Evolutionary conservation across 2,888 invertebrate genomes (phyloP).

Genomic region (Meiosimyza platycephala): DNA sequence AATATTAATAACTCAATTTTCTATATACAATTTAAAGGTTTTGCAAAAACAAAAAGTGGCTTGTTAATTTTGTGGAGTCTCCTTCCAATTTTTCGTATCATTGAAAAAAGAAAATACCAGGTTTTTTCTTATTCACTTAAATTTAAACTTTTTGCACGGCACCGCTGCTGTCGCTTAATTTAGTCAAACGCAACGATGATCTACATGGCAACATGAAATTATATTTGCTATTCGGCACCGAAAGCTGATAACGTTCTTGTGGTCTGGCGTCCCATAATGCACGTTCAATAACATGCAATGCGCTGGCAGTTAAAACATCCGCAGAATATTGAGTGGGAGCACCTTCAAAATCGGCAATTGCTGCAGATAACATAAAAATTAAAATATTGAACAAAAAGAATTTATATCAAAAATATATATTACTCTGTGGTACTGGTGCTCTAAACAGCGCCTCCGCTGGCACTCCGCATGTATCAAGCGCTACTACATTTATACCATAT

Average conservation of each 20-base stretch:
- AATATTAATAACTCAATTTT: constrained; percentile 40
- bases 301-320: constrained; percentile 72
- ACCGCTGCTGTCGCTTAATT: constrained; percentile 41
- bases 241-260: constrained; percentile 67
- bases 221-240: constrained; percentile 63
- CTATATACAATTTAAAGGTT: constrained; percentile 19
- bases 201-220: constrained; percentile 67
- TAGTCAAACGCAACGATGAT: constrained; percentile 62
- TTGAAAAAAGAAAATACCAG: constrained; percentile 25
- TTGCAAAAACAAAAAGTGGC: constrained; percentile 24
- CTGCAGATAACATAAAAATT: constrained; percentile 42
- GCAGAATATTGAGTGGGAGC: constrained; percentile 76
- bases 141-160: constrained; percentile 51
- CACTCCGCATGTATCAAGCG: constrained; percentile 79
- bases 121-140: not conserved
- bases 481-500: constrained; percentile 78
- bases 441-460: constrained; percentile 75
- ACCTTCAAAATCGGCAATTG: constrained; percentile 68
- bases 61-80: constrained; percentile 30
- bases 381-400: constrained; percentile 39
- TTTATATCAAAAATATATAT: constrained; percentile 50
- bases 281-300: constrained; percentile 73
- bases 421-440: constrained; percentile 71
- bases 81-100: constrained; percentile 13
- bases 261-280: constrained; percentile 72